These are phyloP conservation scores for Psilanteris sp. DNA, from an alignment of 1,140 invertebrate genomes.

Conservation along the genomic window DNA sequence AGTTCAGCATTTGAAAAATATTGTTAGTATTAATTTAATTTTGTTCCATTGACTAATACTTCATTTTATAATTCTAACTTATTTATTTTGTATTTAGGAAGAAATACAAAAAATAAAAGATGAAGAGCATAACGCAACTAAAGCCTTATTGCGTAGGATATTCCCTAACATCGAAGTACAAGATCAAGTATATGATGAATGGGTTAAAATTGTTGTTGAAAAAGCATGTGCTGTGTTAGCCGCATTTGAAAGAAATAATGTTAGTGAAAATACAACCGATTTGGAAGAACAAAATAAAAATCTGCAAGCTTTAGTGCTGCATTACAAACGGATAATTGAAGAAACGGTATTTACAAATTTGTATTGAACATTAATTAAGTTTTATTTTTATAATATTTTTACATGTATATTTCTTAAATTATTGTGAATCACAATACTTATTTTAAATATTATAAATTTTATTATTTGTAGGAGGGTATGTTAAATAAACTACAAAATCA, in stretches of 20 bases:
- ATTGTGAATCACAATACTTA: too few relatives aligned
- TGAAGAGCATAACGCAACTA: constrained; percentile 81
- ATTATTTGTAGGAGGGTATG: constrained; percentile 84
- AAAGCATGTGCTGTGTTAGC: constrained; percentile 70
- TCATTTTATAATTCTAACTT: too few relatives aligned
- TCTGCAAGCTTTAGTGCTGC: constrained; percentile 83
- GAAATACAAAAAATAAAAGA: constrained; percentile 77
- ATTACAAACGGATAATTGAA: constrained; percentile 87
- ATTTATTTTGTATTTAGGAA: constrained; percentile 75
- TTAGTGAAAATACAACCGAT: constrained; percentile 8
- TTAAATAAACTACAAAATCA: constrained; percentile 85
- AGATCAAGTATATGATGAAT: constrained; percentile 77
- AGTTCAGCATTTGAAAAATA: constrained; percentile 86
- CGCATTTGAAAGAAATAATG: constrained; percentile 61
- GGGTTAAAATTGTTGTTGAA: constrained; percentile 81
- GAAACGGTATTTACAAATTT: constrained; percentile 83
- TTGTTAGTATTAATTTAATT: constrained; percentile 82
- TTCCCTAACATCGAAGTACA: constrained; percentile 82
- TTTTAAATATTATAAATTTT: too few relatives aligned
- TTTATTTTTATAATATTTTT: too few relatives aligned
- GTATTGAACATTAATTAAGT: too few relatives aligned
- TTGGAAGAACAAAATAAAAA: constrained; percentile 81
- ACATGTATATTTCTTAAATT: too few relatives aligned
- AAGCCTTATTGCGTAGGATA: constrained; percentile 81
- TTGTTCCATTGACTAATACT: not conserved